Evolutionary conservation across 2,797 vertebrate species (phyloP).

Genomic region (Apogon hyalosoma): DNA sequence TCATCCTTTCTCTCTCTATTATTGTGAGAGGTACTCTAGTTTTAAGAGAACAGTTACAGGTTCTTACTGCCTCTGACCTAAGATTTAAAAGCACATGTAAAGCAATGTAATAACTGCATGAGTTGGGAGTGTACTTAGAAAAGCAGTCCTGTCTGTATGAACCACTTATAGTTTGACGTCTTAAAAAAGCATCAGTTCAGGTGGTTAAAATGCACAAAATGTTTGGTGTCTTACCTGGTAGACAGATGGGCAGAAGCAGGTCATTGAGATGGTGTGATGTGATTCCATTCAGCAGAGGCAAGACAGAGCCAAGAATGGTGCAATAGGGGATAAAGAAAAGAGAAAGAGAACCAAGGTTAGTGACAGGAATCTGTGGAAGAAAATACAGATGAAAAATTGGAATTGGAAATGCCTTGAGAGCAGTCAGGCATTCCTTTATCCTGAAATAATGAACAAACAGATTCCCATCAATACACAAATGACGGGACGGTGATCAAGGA

Average conservation of each 20-base stretch:
- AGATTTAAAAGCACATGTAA: neutral
- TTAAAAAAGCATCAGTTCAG: neutral
- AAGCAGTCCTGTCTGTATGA: neutral
- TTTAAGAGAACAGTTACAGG: conserved; percentile 4
- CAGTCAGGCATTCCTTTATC: conserved; percentile 21
- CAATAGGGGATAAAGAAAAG: conserved; percentile 7
- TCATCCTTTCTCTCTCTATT: conserved; percentile 11
- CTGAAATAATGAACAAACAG: conserved; percentile 23
- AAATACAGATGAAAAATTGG: neutral
- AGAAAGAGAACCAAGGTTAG: conserved; percentile 40
- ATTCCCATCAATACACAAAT: conserved; percentile 29
- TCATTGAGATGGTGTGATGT: conserved; percentile 17
- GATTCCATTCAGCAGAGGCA: conserved; percentile 46
- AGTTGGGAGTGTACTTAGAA: neutral
- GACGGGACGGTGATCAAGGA: conserved; percentile 43
- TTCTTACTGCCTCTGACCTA: neutral
- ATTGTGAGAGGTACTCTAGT: conserved; percentile 4
- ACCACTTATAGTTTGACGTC: neutral
- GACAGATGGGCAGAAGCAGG: neutral
- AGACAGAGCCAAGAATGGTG: neutral
- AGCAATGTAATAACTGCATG: neutral
- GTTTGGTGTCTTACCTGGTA: conserved; percentile 62
- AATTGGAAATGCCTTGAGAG: neutral
- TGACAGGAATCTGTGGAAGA: neutral
- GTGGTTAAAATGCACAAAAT: neutral